Percentiles rank a stretch among this genome's conserved stretches.
These are phyloP conservation scores for Rafetus swinhoei DNA, from an alignment of 2,113 vertebrate species.

Conservation along the genomic window DNA sequence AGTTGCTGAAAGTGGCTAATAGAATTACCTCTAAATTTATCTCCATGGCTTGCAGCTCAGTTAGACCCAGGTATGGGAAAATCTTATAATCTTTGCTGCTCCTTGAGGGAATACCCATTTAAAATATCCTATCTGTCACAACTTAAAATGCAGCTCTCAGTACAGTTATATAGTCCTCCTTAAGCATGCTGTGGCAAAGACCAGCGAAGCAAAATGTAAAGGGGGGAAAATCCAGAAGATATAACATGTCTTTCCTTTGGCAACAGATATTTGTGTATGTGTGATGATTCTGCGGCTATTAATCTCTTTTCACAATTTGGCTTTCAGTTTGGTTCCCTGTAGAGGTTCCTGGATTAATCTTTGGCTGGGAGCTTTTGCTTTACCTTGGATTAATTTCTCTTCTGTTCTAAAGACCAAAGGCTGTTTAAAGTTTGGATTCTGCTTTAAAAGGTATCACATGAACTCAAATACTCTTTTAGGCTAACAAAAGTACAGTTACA, in stretches of 20 bases:
- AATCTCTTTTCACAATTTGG: conserved; percentile 51
- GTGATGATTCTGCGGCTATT: conserved; percentile 11
- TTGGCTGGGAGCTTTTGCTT: conserved; percentile 14
- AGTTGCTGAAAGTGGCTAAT: rapidly evolving
- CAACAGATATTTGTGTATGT: background rate
- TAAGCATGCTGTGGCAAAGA: background rate
- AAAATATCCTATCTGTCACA: background rate
- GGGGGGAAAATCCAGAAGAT: background rate
- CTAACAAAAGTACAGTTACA: background rate
- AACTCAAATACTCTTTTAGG: rapidly evolving
- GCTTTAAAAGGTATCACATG: background rate
- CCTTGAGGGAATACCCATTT: background rate
- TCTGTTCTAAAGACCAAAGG: rapidly evolving
- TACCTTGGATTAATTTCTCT: conserved; percentile 21
- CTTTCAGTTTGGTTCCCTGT: conserved; percentile 22
- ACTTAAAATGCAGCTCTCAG: background rate
- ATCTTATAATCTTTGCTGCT: background rate
- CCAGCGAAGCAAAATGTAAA: rapidly evolving
- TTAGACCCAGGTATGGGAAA: background rate
- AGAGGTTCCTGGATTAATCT: conserved; percentile 53
- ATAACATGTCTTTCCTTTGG: background rate
- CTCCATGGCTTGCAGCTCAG: background rate
- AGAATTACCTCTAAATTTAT: background rate
- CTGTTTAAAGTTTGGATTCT: background rate
- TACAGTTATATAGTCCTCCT: rapidly evolving